Base-by-base conservation (phyloP, 2,113 vertebrate species). In the Tachuris rubrigastra region DNA sequence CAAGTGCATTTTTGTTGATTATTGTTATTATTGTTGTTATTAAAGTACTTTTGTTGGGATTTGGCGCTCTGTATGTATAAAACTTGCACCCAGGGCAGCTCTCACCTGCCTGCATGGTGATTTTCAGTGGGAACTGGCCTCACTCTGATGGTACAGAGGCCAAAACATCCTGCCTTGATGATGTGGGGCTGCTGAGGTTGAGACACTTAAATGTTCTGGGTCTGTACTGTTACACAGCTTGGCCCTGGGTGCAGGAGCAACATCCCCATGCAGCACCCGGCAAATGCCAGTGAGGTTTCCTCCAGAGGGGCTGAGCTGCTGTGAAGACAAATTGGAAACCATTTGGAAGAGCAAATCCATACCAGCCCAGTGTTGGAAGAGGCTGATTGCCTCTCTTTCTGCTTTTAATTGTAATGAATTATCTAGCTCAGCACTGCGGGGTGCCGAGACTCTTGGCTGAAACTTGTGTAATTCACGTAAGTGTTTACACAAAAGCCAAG, bases 401-500 rank as follows among this genome's bases (percentile, higher is more conserved):
- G 87, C 91, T 93, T 95, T 96, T 95, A 95, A 97, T 96, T 88
- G 93, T 92, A 79, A 81, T 95, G 85, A 95, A 93, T 93, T 95
- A 92, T 74, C 68, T 78, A 47, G 74, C 88, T 90, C 19, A 2
- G 93, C 89, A 59, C 82, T 0, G 75, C 0, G 0, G 82, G 85
- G 67, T 78, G 94, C 92, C 2, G 14, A 89, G 90, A 50, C 75
- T 95, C 94, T 90, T 85, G 94, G 76, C 91, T 95, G 92, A 92
- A 95, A 90, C 83, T 89, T 66, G 66, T 90, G 93, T 95, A 86
- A 95, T 90, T 95, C 92, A 89, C 41, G 2, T 86, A 63, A 93
- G 90, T 97, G 94, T 97, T 97, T 97, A 95, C 91, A 96, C 87
- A 90, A 96, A 97, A 97, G 93, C 94, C 97, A 85, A 93, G 91